Base-by-base conservation (phyloP, 1,140 invertebrate species). In the Druon quercuslanigerum region DNA sequence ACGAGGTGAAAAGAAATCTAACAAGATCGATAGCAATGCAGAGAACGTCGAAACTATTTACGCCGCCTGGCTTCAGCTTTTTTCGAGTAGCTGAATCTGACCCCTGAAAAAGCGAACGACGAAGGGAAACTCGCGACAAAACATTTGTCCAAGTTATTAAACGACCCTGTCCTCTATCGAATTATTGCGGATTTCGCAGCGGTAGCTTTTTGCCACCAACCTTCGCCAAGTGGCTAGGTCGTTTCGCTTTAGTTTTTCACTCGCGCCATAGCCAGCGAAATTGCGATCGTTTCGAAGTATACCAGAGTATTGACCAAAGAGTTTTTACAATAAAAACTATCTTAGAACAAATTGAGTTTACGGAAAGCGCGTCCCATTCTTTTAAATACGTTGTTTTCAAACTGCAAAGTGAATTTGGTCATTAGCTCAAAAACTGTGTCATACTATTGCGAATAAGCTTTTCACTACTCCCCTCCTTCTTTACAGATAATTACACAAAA, bases 141-240 rank as follows among this genome's bases (percentile, higher is more conserved):
- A 81, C 82, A 80, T 81, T 83, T 81, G 82, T 81, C 74, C 79
- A 81, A 81, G 70, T 83, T 81, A 83, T 81, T 83, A 81, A 81
- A 78, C 51, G 75, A 60, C 57, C 74, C 71, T 79, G 76, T 71
- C 75, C 17, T 77, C 75, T 75, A 82, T 79, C 72, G 82, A 81
- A 81, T 81, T 81, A 81, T 78, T 76, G 77, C 76, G 70, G 75
- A 81, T 81, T 74, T 77, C 51, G 54, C 71, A 73, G 75, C 75
- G 75, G 78, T 79, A 78, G 76, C 78, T 79, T 82, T 80, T 78
- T 75, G 77, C 75, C 77, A 79, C 77, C 80, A 79, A 79, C 75
- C 57, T 79, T 74, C 70, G 74, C 75, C 78, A 82, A 80, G 74
- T 74, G 72, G 73, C 71, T 74, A 73, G 74, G 76, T 82, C 66